These are phyloP conservation scores for Conchocele bisecta DNA, from an alignment of 2,888 invertebrate species.

Conservation along the genomic window DNA sequence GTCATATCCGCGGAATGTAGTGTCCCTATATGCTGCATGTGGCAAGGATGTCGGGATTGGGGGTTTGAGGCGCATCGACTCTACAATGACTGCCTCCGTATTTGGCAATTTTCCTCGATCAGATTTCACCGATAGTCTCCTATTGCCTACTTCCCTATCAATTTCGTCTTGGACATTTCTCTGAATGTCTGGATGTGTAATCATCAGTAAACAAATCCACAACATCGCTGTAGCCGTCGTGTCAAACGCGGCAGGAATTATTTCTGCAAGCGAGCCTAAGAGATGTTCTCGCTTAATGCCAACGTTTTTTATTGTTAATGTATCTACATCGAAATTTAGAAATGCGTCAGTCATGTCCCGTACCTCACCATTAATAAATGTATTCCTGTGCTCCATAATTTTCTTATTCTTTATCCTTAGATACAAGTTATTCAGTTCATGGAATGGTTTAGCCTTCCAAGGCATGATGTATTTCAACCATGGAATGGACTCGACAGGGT, in stretches of 20 bases:
- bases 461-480: constrained; percentile 27
- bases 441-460: constrained; percentile 29
- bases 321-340: too few relatives aligned
- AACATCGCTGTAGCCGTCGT: background rate
- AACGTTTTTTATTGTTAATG: background rate
- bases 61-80: background rate
- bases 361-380: constrained; percentile 21
- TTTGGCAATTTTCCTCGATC: background rate
- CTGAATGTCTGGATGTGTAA: background rate
- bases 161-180: background rate
- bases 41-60: background rate
- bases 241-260: background rate
- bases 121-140: background rate
- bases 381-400: constrained; percentile 21
- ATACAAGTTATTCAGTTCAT: constrained; percentile 24
- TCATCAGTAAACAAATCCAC: background rate
- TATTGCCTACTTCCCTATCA: background rate
- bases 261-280: background rate
- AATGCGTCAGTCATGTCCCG: constrained; percentile 54
- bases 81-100: constrained; percentile 7
- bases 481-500: constrained; percentile 51
- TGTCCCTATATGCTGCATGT: background rate
- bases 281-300: background rate
- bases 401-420: background rate
- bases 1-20: background rate